These are phyloP conservation scores for Ochlodes sylvanus DNA, from an alignment of 2,888 invertebrate genomes.

Conservation along the genomic window DNA sequence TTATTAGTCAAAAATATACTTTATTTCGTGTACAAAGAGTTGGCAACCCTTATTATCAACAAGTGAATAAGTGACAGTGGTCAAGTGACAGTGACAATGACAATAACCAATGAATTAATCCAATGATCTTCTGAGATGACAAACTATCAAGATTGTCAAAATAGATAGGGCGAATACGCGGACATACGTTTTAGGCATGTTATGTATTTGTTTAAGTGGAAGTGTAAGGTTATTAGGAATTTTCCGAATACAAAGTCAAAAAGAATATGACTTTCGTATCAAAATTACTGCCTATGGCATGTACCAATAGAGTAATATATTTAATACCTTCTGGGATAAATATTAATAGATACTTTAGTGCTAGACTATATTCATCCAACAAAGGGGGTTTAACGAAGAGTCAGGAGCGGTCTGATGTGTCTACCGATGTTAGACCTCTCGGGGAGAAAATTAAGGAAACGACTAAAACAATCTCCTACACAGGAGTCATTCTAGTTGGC, in stretches of 20 bases:
- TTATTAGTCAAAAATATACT: too few species aligned
- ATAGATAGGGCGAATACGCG: too few species aligned
- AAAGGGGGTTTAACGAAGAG: slow-evolving; percentile 68
- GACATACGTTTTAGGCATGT: too few species aligned
- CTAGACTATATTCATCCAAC: slow-evolving; percentile 61
- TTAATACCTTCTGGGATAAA: slow-evolving; percentile 55
- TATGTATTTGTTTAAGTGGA: neutral
- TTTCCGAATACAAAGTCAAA: slow-evolving; percentile 29
- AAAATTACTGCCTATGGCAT: slow-evolving; percentile 65
- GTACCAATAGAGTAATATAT: slow-evolving; percentile 55
- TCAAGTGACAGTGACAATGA: too few species aligned
- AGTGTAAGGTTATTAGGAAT: slow-evolving; percentile 11
- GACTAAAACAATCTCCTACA: slow-evolving; percentile 94
- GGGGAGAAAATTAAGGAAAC: slow-evolving; percentile 94
- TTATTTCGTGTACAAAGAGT: too few species aligned
- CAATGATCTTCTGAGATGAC: too few species aligned
- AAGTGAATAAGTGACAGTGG: too few species aligned
- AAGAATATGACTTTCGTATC: slow-evolving; percentile 71
- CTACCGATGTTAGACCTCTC: slow-evolving; percentile 87
- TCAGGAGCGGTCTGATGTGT: slow-evolving; percentile 71
- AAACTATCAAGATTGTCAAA: too few species aligned
- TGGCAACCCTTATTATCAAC: too few species aligned
- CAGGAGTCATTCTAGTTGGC: slow-evolving; percentile 92
- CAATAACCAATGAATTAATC: too few species aligned
- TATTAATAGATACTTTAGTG: slow-evolving; percentile 53